These are phyloP conservation scores for Psittacula cyanocephala DNA, from an alignment of 2,113 vertebrate species.

Conservation along the genomic window DNA sequence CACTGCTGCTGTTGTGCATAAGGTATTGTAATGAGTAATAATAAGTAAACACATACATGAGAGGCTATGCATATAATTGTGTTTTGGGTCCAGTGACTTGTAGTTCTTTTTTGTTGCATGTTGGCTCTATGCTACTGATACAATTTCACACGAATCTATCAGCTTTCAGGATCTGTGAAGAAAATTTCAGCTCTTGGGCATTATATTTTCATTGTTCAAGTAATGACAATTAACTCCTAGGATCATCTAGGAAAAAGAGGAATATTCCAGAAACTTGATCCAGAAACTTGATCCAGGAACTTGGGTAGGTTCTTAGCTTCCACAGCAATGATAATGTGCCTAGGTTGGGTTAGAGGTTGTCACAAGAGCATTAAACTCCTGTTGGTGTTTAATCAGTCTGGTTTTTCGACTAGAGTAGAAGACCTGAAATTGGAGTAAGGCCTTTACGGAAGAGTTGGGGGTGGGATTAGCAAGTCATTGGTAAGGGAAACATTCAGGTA, in stretches of 20 bases:
- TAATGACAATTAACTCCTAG: neutral
- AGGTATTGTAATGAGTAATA: neutral
- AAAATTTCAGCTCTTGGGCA: neutral
- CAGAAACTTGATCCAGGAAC: neutral
- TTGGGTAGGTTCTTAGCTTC: neutral
- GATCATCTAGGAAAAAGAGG: neutral
- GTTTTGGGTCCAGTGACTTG: neutral
- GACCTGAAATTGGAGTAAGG: neutral
- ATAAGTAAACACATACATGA: neutral
- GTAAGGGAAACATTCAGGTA: conserved; percentile 37
- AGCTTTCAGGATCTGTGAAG: neutral
- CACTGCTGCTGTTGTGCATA: neutral
- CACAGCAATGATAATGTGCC: neutral
- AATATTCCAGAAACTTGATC: neutral
- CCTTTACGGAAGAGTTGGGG: neutral
- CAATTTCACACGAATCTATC: neutral
- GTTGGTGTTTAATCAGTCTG: neutral
- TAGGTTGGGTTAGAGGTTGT: neutral
- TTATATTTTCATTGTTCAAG: neutral
- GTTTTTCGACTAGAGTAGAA: neutral
- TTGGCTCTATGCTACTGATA: neutral
- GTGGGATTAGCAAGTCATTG: neutral
- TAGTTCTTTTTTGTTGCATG: neutral
- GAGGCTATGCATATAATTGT: accelerated
- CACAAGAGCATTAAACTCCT: neutral